Evolutionary conservation across 2,888 invertebrate species (phyloP), one percentile per base, ranked within the genome.

Genomic region (Crocallis elinguaria): DNA sequence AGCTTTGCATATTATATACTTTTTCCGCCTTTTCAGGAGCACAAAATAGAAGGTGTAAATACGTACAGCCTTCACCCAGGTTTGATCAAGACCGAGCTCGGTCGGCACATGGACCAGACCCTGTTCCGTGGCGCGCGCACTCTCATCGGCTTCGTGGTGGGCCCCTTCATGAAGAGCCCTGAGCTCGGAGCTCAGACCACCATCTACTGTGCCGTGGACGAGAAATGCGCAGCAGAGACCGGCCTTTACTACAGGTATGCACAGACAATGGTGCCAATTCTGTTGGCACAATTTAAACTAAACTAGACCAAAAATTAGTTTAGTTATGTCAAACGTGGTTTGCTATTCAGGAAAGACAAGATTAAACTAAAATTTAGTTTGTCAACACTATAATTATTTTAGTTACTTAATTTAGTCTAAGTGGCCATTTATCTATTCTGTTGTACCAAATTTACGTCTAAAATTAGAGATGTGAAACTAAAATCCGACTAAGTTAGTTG

Each of bases 61-160:
- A 93, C 93, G 0, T 96, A 96, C 78, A 90, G 94, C 48, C 79
- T 95, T 0, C 96, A 96, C 75, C 96, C 96, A 0, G 96, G 96
- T 0, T 88, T 95, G 0, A 94, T 96, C 38, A 92, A 93, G 60
- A 97, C 97, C 0, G 96, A 96, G 66, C 77, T 97, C 4, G 94
- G 93, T 0, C 93, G 97, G n/a, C 92, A 95, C 82, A 70, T 94
- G 59, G 86, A 93, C 67, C 71, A 84, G 0, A 78, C 88, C 0
- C 35, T 92, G 55, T 93, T 92, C 72, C 79, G 78, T 37, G 93
- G 93, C 1, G 83, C 92, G 0, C 75, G 86, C 8, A 67, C 65
- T 30, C 27, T 93, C 0, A 73, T 92, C 30, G 74, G 80, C 1
- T 56, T 81, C 7, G 0, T 92, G 0, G 5, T 78, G 0, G 67